Evolutionary conservation across 2,797 vertebrate species (phyloP), one percentile per base, ranked within the genome.

Genomic region (Eleutherodactylus coqui): DNA sequence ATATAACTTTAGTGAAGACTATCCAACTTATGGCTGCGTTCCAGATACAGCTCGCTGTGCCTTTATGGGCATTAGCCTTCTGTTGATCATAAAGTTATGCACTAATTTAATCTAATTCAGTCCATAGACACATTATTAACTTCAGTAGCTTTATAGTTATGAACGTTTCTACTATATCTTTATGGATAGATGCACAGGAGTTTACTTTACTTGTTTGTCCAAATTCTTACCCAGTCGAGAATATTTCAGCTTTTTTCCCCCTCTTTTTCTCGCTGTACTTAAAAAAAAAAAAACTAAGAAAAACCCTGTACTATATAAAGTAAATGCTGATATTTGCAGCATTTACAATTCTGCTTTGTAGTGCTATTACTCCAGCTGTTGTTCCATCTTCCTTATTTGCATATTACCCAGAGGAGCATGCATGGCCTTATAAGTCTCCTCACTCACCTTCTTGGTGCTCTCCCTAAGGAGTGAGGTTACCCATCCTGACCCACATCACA

Each of bases 1-100:
- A 55, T 55, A 55, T 55, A 55, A 55, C 49, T 47, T 77, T 45
- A 79, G 38, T 79, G 21, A 79, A 79, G 77, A 32, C 49, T 77
- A 24, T 55, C 75, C 75, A 77, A 77, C 75, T 53, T 77, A 36
- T 77, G 75, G 75, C 49, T 13, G 19, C 3, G 32, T n/a, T 77
- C 75, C 75, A 36, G 17, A 36, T 55, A 77, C 19, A 24, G 29
- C 29, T 24, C 14, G 17, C 72, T 29, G 27, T 32, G 11, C n/a
- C 9, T 13, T n/a, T 29, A 27, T 29, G 24, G 58, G 3, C n/a
- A 10, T n/a, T n/a, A n/a, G n/a, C 27, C 58, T 11, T 9, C 17
- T 8, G 38, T 21, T 21, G 19, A 70, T 21, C 36, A 38, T 41
- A 11, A 70, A 41, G 34, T 41, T 9, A 24, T 41, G n/a, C n/a